Evolutionary conservation across 2,113 vertebrate species (phyloP).

Genomic region (Phylloscopus whistleri): DNA sequence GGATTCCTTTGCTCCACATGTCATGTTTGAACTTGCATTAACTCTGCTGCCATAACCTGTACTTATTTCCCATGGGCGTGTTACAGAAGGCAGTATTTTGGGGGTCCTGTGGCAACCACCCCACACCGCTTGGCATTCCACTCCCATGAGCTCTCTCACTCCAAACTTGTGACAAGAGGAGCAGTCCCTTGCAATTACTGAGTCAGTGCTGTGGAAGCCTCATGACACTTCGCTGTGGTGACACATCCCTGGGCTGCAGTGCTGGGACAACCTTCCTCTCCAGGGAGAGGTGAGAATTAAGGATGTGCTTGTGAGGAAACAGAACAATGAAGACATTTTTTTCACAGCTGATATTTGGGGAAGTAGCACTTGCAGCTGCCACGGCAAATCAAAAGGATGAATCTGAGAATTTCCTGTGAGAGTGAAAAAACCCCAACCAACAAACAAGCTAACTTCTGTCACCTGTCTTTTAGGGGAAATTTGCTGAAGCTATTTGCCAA

Average conservation of each 20-base stretch:
- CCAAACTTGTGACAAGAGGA: background rate
- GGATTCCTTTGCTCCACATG: background rate
- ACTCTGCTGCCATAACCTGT: background rate
- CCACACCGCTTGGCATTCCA: background rate
- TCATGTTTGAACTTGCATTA: background rate
- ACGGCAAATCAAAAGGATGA: background rate
- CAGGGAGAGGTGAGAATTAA: background rate
- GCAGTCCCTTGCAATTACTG: background rate
- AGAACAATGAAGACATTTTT: background rate
- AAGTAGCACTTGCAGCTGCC: background rate
- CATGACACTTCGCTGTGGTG: background rate
- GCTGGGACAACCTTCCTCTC: background rate
- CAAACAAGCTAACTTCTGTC: background rate
- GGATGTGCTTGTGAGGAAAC: background rate
- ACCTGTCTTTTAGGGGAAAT: background rate
- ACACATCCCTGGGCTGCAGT: fast-evolving
- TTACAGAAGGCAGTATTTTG: background rate
- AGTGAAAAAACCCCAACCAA: background rate
- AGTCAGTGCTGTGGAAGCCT: background rate
- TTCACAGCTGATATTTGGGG: background rate
- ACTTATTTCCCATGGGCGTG: background rate
- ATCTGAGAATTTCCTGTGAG: background rate
- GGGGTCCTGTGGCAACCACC: background rate
- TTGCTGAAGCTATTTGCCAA: background rate
- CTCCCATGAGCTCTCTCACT: background rate